Evolutionary conservation across 2,888 invertebrate genomes (phyloP), one percentile per base, ranked within the genome.

Genomic region (Esperia sulphurella): DNA sequence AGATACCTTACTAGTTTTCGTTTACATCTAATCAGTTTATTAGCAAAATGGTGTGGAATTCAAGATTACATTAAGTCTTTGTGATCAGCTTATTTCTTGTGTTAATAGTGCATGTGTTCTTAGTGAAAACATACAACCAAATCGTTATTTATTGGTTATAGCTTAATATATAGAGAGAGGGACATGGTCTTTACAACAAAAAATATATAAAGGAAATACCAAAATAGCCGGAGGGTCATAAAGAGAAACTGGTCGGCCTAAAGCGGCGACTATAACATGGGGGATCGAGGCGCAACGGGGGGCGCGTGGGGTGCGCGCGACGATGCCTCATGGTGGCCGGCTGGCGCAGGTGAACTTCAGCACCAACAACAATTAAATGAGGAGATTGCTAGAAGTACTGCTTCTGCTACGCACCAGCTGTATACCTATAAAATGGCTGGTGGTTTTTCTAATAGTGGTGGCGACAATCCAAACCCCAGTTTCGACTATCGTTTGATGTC

Each of bases 381-480:
- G 54, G 87, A 88, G 53, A 83, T 87, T 43, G 86, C 88, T 38
- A 76, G 85, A 57, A 87, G 84, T 54, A 85, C 86, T 51, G 83
- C 86, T 21, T 75, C 85, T 48, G 71, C 91, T 55, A 87, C 90
- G 69, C 95, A 95, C 75, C 95, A 95, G 83, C 90, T 95, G 64
- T 95, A 95, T 79, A 93, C 94, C 56, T 96, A 96, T 83, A 96
- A 95, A 92, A 95, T 96, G 95, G 94, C 95, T 70, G 94, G 94
- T 79, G 94, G 94, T 79, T 95, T 95, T 91, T 92, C 95, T 69
- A 85, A 93, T 92, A 83, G 93, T 92, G 86, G 91, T 87, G 72
- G 92, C 86, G 88, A 93, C 91, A 83, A 91, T 80, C 91, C 93
- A 52, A 91, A 92, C 57, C 91, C 92, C 57, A 92, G 92, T 70